Conservation (phyloP, 1,140 invertebrate species). For the Palaemon carinicauda region DNA sequence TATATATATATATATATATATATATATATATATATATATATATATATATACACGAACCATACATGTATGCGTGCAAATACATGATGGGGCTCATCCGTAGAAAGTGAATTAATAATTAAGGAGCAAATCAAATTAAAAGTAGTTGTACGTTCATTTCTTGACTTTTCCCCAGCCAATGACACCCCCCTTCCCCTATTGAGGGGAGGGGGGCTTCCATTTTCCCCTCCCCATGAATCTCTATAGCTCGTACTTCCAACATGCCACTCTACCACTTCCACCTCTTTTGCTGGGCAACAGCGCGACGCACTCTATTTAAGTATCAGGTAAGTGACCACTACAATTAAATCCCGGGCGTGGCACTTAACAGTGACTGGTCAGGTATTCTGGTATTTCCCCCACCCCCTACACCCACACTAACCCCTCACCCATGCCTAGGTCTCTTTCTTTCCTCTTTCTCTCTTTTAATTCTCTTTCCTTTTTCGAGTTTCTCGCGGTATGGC, state of each 20-base stretch:
- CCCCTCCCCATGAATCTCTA: not conserved
- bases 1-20: too few relatives aligned
- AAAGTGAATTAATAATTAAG: not conserved
- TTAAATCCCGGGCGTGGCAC: constrained; percentile 27
- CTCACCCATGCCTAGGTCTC: not conserved
- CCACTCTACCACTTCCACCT: not conserved
- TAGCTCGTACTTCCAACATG: not conserved
- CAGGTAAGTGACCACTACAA: constrained; percentile 37
- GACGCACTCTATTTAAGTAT: constrained; percentile 39
- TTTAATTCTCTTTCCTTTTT: too few relatives aligned
- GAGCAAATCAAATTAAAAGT: not conserved
- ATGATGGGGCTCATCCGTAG: too few relatives aligned
- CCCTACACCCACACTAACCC: not conserved
- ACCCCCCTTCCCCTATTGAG: not conserved
- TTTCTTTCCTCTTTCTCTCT: not conserved
- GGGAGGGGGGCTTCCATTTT: not conserved
- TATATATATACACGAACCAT: too few relatives aligned
- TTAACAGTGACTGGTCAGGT: not conserved
- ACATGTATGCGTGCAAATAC: too few relatives aligned
- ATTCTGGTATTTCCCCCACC: not conserved
- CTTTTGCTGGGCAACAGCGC: not conserved
- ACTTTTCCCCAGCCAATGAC: not conserved
- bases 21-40: too few relatives aligned
- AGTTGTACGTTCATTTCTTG: not conserved
- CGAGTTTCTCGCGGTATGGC: too few relatives aligned